A percentile compares a stretch with the other conserved stretches of the same genome.
Conservation (phyloP, 2,888 invertebrate genomes). For the Rhynchonema sp. region DNA sequence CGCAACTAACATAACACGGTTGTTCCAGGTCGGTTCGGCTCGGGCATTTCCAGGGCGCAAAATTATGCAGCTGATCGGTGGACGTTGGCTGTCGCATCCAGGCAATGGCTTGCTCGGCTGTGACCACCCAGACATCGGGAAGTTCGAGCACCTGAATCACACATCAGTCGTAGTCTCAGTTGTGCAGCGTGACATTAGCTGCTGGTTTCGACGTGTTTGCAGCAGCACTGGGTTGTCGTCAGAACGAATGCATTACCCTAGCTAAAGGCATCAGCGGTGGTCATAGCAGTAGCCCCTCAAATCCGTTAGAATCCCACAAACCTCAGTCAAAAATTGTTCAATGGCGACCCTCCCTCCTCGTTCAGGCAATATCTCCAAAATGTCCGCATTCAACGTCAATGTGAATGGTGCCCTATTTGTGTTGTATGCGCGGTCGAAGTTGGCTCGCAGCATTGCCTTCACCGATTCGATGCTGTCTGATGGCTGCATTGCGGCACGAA, state of each 20-base stretch:
- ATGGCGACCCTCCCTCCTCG: slow-evolving; percentile 17
- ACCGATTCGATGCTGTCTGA: slow-evolving; percentile 15
- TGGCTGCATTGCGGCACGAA: slow-evolving; percentile 5
- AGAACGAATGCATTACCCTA: too few relatives aligned
- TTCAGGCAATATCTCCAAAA: slow-evolving; percentile 17
- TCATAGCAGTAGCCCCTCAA: too few relatives aligned
- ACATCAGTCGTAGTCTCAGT: too few relatives aligned
- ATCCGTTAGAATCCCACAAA: too few relatives aligned
- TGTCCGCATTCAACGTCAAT: slow-evolving; percentile 18
- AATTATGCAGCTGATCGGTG: slow-evolving; percentile 10
- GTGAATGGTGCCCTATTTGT: slow-evolving; percentile 21
- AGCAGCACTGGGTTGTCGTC: too few relatives aligned
- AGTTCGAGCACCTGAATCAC: slow-evolving; percentile 15
- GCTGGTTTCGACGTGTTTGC: too few relatives aligned
- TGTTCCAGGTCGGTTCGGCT: slow-evolving; percentile 10
- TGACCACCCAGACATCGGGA: slow-evolving; percentile 21
- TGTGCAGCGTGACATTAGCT: too few relatives aligned
- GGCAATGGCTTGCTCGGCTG: slow-evolving; percentile 18
- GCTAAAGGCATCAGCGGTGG: too few relatives aligned
- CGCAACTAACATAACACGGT: neutral
- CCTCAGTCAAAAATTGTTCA: slow-evolving; percentile 16
- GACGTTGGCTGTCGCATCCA: slow-evolving; percentile 22
- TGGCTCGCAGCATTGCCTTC: slow-evolving; percentile 14
- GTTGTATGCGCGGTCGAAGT: slow-evolving; percentile 15
- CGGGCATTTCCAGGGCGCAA: slow-evolving; percentile 22